Base-by-base conservation (phyloP, 2,888 invertebrate genomes). In the Autographa pulchrina region DNA sequence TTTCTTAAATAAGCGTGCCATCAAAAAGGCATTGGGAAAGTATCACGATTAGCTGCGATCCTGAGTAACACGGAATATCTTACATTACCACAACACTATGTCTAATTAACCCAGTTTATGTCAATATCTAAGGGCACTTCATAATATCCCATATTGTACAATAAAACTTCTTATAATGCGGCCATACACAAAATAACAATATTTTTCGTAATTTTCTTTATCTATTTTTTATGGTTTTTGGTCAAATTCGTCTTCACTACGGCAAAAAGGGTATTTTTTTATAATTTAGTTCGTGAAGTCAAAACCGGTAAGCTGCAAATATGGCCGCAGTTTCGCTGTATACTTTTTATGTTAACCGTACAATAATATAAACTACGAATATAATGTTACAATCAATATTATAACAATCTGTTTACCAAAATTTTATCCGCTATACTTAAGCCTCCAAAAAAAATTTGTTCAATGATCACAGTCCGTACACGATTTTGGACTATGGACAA, bases 121-220 rank as follows among this genome's bases (percentile, higher is more conserved):
- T 64, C 71, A 65, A 65, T 65, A 16, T 68, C 81, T 81, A 81
- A 81, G 81, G 71, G 81, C 81, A 81, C 81, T 81, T 77, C 38
- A 56, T 76, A 60, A 71, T 52, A 71, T 59, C 56, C 62, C 43
- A 72, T 48, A 35, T 9, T n/a, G 25, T 56, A 74, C 56, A 31
- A 52, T 38, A 14, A 32, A 25, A 63, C 18, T 25, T 20, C 18
- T 20, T 54, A 18, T 20, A 9, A 6, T 56, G 20, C 54, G 54
- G 54, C 54, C 54, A 56, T 48, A 48, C 54, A 56, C 18, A 48
- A 48, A 16, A 7, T 1, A 48, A 48, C 48, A 48, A 48, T n/a
- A n/a, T 38, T 38, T 38, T 35, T 9, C 35, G 35, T 16, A 16
- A 16, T 16, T 16, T 14, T 43, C 13, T 43, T 14, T 43, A 5